Conservation (phyloP, 2,113 vertebrate species). For the Nothobranchius furzeri region DNA sequence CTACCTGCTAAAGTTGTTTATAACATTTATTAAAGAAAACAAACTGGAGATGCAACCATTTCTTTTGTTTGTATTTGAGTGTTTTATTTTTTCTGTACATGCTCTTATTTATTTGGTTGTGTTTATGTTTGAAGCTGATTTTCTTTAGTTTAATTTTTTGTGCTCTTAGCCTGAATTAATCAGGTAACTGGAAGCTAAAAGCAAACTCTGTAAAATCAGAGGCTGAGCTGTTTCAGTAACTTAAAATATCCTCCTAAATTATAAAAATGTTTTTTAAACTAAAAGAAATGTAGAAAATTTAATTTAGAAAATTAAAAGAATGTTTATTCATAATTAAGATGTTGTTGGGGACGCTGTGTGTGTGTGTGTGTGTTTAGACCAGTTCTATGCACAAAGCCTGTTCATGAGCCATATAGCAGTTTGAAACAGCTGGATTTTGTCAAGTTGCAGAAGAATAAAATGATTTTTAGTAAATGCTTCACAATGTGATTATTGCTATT, state of each 20-base stretch:
- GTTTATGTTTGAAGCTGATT: background rate
- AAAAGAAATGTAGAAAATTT: too few relatives aligned
- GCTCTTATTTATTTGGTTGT: slow-evolving; percentile 1
- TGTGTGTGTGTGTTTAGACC: background rate
- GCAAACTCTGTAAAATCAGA: background rate
- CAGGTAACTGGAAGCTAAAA: background rate
- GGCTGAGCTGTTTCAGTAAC: background rate
- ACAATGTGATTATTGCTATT: background rate
- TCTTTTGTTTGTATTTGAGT: background rate
- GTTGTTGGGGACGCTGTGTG: background rate
- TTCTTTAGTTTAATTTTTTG: background rate
- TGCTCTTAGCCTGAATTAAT: too few relatives aligned
- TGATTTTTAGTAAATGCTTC: background rate
- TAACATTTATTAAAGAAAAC: background rate
- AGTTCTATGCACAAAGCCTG: background rate
- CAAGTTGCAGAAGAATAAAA: background rate
- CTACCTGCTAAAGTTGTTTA: background rate
- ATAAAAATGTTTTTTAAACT: too few relatives aligned
- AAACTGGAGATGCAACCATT: background rate
- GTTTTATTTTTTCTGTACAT: too few relatives aligned
- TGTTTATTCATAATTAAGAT: background rate
- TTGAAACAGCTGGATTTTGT: background rate
- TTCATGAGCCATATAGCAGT: background rate
- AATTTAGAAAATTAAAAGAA: background rate
- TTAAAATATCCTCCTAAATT: background rate